A percentile compares a stretch with the other conserved stretches of the same genome.
phyloP scores from a whole-genome alignment of 2,888 invertebrate genomes.

The Dromius quadrimaculatus region DNA sequence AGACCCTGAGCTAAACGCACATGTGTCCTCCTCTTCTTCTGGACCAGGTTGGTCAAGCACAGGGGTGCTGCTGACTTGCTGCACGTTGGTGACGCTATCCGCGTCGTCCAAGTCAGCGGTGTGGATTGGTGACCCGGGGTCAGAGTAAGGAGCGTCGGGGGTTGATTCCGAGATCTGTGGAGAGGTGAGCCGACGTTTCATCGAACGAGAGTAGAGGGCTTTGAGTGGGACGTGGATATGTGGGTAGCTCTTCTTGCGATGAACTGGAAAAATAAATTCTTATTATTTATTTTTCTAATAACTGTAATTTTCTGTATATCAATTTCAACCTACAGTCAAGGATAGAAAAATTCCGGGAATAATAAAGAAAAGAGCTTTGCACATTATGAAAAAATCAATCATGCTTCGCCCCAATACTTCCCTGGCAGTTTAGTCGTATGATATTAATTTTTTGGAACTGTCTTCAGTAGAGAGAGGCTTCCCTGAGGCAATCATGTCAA shows the following conservation, averaged over 20 bases:
- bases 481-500: no score
- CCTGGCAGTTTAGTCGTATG: no score
- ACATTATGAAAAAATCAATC: no score
- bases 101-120: background rate
- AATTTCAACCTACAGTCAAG: no score
- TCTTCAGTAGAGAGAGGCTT: no score
- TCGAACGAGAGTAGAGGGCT: slow-evolving; percentile 70
- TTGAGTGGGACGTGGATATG: slow-evolving; percentile 75
- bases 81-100: slow-evolving; percentile 45
- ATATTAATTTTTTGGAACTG: no score
- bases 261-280: slow-evolving; percentile 70
- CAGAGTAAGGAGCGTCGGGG: slow-evolving; percentile 42
- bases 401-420: no score
- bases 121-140: slow-evolving; percentile 57
- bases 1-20: slow-evolving; percentile 62
- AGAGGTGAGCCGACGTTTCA: slow-evolving; percentile 66
- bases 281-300: no score
- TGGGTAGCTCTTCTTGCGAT: slow-evolving; percentile 74
- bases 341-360: no score
- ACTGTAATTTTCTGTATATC: no score
- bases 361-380: no score
- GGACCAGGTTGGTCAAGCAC: slow-evolving; percentile 49
- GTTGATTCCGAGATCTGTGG: slow-evolving; percentile 56
- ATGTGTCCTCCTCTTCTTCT: slow-evolving; percentile 61
- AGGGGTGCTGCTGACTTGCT: slow-evolving; percentile 54